These are phyloP conservation scores for Goniozus legneri DNA, from an alignment of 1,140 invertebrate species.

Conservation along the genomic window DNA sequence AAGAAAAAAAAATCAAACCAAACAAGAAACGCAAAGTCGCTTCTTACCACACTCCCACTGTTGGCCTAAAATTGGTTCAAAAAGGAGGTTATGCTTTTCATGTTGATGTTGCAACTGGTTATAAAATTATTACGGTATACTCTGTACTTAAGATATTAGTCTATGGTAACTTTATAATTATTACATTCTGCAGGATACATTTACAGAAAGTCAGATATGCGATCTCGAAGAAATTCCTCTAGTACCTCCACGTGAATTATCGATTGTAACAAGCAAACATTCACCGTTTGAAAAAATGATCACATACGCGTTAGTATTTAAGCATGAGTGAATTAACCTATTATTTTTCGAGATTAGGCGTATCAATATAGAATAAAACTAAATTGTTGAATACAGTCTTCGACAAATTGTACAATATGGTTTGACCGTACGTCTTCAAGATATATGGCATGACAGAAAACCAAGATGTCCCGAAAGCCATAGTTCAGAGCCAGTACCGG, in stretches of 20 bases:
- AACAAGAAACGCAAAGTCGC: constrained; percentile 26
- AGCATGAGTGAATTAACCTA: constrained; percentile 5
- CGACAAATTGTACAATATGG: constrained; percentile 28
- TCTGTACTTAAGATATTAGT: neutral
- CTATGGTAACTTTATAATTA: neutral
- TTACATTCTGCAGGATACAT: constrained; percentile 45
- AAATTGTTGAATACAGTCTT: constrained; percentile 16
- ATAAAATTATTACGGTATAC: constrained; percentile 57
- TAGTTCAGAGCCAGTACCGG: constrained; percentile 25
- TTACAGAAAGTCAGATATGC: constrained; percentile 60
- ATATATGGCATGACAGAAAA: constrained; percentile 26
- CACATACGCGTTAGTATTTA: constrained; percentile 57
- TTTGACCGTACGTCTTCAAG: constrained; percentile 18
- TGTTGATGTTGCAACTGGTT: constrained; percentile 60
- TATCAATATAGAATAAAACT: neutral
- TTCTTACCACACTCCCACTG: constrained; percentile 22
- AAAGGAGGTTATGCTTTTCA: constrained; percentile 60
- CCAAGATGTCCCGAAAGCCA: constrained; percentile 33
- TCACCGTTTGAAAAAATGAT: constrained; percentile 64
- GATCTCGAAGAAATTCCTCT: constrained; percentile 60
- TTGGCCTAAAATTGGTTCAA: constrained; percentile 47
- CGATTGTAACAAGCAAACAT: constrained; percentile 55
- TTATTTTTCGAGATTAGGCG: no score
- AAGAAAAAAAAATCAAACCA: constrained; percentile 49
- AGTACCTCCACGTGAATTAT: constrained; percentile 56